Conservation (phyloP, 2,797 vertebrate genomes). For the Alfaro cultratus region DNA sequence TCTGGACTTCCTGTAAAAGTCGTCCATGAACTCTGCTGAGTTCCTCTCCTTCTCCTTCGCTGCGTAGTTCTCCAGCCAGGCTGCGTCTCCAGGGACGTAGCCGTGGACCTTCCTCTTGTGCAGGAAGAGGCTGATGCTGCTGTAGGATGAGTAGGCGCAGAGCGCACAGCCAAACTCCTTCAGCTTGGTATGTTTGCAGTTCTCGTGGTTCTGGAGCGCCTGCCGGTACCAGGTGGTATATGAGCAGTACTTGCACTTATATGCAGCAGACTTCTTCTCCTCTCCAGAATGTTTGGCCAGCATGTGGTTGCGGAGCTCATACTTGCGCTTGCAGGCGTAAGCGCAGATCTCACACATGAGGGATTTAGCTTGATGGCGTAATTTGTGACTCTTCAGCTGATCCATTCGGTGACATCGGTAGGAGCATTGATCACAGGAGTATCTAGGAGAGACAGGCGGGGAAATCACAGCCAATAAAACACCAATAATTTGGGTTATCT, state of each 20-base stretch:
- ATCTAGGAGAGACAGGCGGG: slow-evolving; percentile 76
- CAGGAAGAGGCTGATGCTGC: slow-evolving; percentile 94
- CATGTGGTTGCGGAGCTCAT: slow-evolving; percentile 95
- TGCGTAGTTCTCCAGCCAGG: slow-evolving; percentile 88
- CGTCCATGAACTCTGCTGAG: slow-evolving; percentile 60
- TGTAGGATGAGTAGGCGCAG: slow-evolving; percentile 92
- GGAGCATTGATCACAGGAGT: slow-evolving; percentile 92
- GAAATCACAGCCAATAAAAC: too few relatives aligned
- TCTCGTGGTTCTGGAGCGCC: slow-evolving; percentile 93
- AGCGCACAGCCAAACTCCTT: slow-evolving; percentile 91
- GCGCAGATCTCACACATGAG: slow-evolving; percentile 97
- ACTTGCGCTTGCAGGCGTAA: slow-evolving; percentile 95
- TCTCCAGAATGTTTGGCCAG: slow-evolving; percentile 84
- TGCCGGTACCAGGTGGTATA: slow-evolving; percentile 93
- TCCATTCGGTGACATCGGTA: slow-evolving; percentile 96
- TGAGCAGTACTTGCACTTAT: slow-evolving; percentile 91
- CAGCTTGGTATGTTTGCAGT: slow-evolving; percentile 94
- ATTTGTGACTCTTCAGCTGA: slow-evolving; percentile 96
- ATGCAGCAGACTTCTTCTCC: slow-evolving; percentile 76
- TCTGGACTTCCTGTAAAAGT: slow-evolving; percentile 65
- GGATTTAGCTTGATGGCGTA: slow-evolving; percentile 93
- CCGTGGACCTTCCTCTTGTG: slow-evolving; percentile 95
- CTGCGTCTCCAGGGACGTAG: slow-evolving; percentile 91
- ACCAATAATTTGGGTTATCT: background rate
- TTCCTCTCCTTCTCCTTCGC: slow-evolving; percentile 84